Percentiles rank a stretch among this genome's conserved stretches.
These are phyloP conservation scores for Hybognathus amarus DNA, from an alignment of 2,797 vertebrate genomes.

Conservation along the genomic window DNA sequence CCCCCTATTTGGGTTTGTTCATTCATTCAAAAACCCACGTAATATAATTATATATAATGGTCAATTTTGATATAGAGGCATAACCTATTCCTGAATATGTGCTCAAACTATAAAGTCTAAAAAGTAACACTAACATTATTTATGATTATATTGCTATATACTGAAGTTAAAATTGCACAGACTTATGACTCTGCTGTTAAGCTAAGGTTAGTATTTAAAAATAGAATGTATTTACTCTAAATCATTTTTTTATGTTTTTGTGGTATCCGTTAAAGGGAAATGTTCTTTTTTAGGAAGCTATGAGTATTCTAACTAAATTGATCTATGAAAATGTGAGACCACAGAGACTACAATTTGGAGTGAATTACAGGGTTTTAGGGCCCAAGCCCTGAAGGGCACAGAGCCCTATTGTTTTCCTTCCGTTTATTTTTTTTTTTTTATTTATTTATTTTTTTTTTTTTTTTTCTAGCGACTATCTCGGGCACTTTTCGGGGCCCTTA, in stretches of 20 bases:
- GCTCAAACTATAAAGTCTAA: not conserved
- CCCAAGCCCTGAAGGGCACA: too few relatives aligned
- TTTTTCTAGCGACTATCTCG: too few relatives aligned
- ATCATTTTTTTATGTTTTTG: not conserved
- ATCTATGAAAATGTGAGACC: not conserved
- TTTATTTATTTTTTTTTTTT: too few relatives aligned
- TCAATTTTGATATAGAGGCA: too few relatives aligned
- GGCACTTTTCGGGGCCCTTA: too few relatives aligned
- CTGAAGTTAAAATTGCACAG: not conserved
- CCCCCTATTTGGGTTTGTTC: not conserved
- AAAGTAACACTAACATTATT: not conserved
- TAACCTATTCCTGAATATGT: not conserved
- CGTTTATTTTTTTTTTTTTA: too few relatives aligned
- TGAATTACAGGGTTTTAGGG: not conserved
- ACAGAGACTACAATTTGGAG: conserved; percentile 10
- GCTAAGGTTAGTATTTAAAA: not conserved
- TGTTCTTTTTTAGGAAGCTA: not conserved
- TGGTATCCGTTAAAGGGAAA: not conserved
- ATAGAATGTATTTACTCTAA: not conserved
- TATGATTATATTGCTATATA: not conserved
- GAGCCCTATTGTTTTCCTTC: too few relatives aligned
- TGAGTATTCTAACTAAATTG: not conserved
- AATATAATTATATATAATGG: not conserved
- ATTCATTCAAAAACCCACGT: not conserved
- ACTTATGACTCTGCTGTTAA: not conserved